Base-by-base conservation (phyloP, 2,888 invertebrate species). In the Ptilodon capucinus region DNA sequence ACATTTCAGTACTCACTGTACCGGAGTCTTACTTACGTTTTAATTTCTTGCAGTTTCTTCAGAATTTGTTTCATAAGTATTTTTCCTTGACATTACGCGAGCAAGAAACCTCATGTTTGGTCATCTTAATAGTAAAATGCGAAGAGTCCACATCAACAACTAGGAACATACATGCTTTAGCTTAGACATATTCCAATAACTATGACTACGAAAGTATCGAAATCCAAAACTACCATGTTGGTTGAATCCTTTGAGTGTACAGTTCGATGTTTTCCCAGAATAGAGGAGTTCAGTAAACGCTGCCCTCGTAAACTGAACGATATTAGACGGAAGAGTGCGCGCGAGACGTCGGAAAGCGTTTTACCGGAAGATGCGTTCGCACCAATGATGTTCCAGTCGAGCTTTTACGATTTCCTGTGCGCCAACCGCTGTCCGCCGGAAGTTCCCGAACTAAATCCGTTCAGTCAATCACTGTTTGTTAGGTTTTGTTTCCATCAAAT, bases 321-420 rank as follows among this genome's bases (percentile, higher is more conserved):
- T 76, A 73, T 67, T 67, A 81, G 77, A 71, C 82, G 87, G 86
- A 86, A 86, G 82, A 74, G 71, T 74, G 73, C 70, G 64, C 68
- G 65, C 68, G 65, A 70, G 71, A 63, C 69, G 76, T 79, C 84
- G 84, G 85, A 84, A 84, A 83, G 71, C 81, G 73, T 74, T 65
- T 68, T 72, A 75, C 85, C 86, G 87, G 87, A 89, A 86, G 89
- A 86, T 81, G 84, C 75, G 79, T 79, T 61, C 70, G 76, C 76
- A 74, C 66, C 75, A 64, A 57, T 70, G 73, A 65, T 74, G 80
- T 78, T 86, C 83, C 82, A 83, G 81, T 84, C 86, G 86, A 79
- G 84, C 84, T 83, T 88, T 90, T 88, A 90, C 81, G 84, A 86
- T 85, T 89, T 90, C 91, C 90, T 85, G 86, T 76, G 75, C 75